A percentile compares a stretch with the other conserved stretches of the same genome.
Conservation (phyloP, 2,888 invertebrate genomes). For the Nebria salina region DNA sequence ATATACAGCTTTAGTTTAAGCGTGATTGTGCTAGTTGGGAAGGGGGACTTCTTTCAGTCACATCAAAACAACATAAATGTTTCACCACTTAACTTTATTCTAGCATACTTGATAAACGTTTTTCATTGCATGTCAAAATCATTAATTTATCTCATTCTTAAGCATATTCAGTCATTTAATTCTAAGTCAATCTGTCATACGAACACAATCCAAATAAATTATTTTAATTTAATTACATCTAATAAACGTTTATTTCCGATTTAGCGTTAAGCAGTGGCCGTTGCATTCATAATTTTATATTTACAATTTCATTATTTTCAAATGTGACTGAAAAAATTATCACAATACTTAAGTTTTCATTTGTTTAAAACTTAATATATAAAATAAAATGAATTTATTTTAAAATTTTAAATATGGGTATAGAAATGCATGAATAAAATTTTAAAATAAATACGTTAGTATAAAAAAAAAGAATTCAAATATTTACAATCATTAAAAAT, state of each 20-base stretch:
- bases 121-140: neutral
- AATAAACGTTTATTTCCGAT: neutral
- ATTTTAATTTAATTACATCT: neutral
- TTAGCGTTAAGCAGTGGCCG: neutral
- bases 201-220: neutral
- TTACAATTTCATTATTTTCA: neutral
- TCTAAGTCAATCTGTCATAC: neutral
- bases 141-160: neutral
- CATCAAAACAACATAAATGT: neutral
- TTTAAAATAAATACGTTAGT: too few species aligned
- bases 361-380: neutral
- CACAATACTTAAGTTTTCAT: neutral
- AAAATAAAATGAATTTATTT: neutral
- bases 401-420: neutral
- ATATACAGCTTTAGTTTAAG: too few species aligned
- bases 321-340: neutral
- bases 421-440: neutral
- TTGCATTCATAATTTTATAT: neutral
- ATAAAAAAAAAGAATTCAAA: neutral
- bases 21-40: too few species aligned
- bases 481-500: neutral
- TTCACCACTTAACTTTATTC: neutral
- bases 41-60: neutral
- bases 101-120: neutral
- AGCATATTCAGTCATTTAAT: neutral